phyloP scores from a whole-genome alignment of 2,113 vertebrate species.

The Hippocampus guttulatus region DNA sequence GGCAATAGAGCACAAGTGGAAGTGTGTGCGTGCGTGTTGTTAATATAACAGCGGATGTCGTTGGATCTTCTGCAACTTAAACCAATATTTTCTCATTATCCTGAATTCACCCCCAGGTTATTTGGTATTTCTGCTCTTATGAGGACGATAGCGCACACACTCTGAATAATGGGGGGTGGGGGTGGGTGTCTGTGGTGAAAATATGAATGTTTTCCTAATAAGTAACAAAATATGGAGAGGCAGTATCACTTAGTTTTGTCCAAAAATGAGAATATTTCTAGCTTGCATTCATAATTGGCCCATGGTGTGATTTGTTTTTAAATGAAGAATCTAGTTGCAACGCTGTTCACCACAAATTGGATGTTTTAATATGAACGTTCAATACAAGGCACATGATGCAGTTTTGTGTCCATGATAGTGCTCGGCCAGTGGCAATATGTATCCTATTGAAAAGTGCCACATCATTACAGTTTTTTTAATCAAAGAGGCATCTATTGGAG shows the following conservation, averaged over 20 bases:
- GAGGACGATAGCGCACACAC: slow-evolving; percentile 20
- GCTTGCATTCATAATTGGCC: background rate
- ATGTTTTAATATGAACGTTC: background rate
- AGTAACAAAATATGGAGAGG: background rate
- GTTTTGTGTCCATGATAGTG: background rate
- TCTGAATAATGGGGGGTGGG: slow-evolving; percentile 52
- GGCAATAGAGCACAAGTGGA: slow-evolving; percentile 38
- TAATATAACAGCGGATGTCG: slow-evolving; percentile 34
- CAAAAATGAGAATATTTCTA: background rate
- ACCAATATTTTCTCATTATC: slow-evolving; percentile 62
- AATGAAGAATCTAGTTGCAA: slow-evolving; percentile 22
- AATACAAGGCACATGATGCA: no score
- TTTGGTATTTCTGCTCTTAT: slow-evolving; percentile 35
- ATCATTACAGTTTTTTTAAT: slow-evolving; percentile 44
- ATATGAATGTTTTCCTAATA: slow-evolving; percentile 16
- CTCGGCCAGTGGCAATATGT: background rate
- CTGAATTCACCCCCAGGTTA: slow-evolving; percentile 54
- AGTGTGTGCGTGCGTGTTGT: slow-evolving; percentile 22
- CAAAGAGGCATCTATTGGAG: slow-evolving; percentile 41
- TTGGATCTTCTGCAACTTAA: slow-evolving; percentile 46
- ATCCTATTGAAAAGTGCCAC: slow-evolving; percentile 12
- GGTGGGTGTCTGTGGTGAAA: slow-evolving; percentile 17
- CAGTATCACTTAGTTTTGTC: background rate
- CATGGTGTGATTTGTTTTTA: slow-evolving; percentile 4
- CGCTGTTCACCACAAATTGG: slow-evolving; percentile 35